Conservation (phyloP, 1,140 invertebrate genomes). For the Euwallacea similis region DNA sequence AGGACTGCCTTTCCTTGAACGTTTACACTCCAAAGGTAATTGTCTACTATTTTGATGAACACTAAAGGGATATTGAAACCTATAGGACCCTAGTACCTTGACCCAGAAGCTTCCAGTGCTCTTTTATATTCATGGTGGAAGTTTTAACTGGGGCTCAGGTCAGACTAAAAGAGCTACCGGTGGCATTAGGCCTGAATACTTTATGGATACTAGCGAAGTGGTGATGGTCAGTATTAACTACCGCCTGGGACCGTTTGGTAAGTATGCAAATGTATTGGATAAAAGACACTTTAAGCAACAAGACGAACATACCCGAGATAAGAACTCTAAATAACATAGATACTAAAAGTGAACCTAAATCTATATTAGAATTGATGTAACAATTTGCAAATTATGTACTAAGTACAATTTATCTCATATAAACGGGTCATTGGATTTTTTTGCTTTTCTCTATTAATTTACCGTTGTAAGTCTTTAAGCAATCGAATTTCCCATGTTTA, state of each 20-base stretch:
- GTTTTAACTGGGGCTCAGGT: slow-evolving; percentile 28
- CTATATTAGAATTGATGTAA: too few relatives aligned
- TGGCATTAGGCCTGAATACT: slow-evolving; percentile 17
- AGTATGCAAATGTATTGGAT: slow-evolving; percentile 6
- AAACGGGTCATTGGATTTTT: too few relatives aligned
- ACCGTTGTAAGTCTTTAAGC: too few relatives aligned
- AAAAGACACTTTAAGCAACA: not conserved
- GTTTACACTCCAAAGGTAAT: slow-evolving; percentile 32
- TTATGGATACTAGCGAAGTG: slow-evolving; percentile 24
- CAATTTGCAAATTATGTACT: too few relatives aligned
- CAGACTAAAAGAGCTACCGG: slow-evolving; percentile 11
- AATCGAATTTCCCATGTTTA: too few relatives aligned
- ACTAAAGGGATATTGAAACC: not conserved
- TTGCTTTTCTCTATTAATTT: too few relatives aligned
- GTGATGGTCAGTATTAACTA: slow-evolving; percentile 33
- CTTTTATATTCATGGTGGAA: slow-evolving; percentile 34
- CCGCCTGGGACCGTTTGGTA: slow-evolving; percentile 35
- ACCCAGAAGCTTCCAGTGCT: slow-evolving; percentile 26
- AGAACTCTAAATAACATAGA: too few relatives aligned
- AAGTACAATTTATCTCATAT: too few relatives aligned
- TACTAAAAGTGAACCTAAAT: too few relatives aligned
- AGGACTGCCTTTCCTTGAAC: slow-evolving; percentile 30
- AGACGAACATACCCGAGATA: too few relatives aligned
- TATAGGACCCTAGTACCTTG: slow-evolving; percentile 14
- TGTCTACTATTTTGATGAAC: not conserved